phyloP scores from a whole-genome alignment of 2,797 vertebrate species.

The Malurus leucopterus region DNA sequence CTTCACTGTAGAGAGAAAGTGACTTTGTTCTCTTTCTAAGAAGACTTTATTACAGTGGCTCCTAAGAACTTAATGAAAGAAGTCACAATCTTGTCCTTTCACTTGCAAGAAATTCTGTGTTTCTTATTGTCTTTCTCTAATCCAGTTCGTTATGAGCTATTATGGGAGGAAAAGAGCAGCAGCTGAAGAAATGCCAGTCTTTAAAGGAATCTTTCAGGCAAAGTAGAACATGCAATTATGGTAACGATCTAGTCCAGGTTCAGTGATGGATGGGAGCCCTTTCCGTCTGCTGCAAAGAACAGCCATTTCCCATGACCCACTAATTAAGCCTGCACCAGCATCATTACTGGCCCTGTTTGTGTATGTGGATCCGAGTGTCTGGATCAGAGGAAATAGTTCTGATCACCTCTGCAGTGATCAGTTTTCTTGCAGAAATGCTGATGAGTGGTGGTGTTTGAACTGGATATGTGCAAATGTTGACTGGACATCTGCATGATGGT shows the following conservation, averaged over 20 bases:
- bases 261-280: not conserved
- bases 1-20: not conserved
- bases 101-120: not conserved
- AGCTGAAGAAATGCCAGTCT: not conserved
- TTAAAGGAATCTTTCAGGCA: not conserved
- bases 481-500: not conserved
- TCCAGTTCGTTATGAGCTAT: not conserved
- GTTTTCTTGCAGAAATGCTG: not conserved
- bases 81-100: constrained; percentile 12
- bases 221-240: not conserved
- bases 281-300: not conserved
- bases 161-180: not conserved
- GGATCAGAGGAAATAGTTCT: not conserved
- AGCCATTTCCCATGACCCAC: not conserved
- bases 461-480: not conserved
- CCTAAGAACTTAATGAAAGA: not conserved
- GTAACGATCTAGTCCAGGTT: not conserved
- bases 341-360: not conserved
- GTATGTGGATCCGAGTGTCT: fast-evolving
- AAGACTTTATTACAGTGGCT: not conserved
- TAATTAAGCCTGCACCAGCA: not conserved
- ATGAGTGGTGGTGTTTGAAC: not conserved
- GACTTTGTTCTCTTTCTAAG: not conserved
- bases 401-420: fast-evolving
- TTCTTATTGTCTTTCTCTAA: constrained; percentile 1